A percentile compares a stretch with the other conserved stretches of the same genome.
Conservation (phyloP, 2,113 vertebrate species). For the Pomatostomus ruficeps region DNA sequence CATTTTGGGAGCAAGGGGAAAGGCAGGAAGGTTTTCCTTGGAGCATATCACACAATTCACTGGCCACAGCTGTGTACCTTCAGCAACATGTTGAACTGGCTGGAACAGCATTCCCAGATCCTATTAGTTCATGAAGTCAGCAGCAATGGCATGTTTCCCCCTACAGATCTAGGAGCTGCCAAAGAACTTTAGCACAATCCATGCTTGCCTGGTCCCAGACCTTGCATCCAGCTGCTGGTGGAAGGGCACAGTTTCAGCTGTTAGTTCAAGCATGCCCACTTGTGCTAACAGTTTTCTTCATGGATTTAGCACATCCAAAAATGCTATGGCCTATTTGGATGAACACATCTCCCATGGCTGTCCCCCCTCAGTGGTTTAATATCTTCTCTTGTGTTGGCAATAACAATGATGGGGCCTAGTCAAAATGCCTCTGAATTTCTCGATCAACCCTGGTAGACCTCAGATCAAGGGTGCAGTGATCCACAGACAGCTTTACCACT, state of each 20-base stretch:
- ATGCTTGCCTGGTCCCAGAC: not conserved
- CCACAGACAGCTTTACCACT: not conserved
- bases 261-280: not conserved
- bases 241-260: not conserved
- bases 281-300: not conserved
- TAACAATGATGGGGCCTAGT: not conserved
- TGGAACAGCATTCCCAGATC: not conserved
- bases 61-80: not conserved
- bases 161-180: not conserved
- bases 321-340: not conserved
- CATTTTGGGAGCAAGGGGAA: not conserved
- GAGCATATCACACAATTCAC: fast-evolving
- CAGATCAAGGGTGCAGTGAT: not conserved
- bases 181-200: not conserved
- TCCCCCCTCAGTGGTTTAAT: not conserved
- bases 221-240: not conserved
- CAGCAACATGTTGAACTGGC: not conserved
- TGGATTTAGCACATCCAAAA: not conserved
- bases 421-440: not conserved
- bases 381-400: not conserved
- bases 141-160: not conserved
- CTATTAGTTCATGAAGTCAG: not conserved
- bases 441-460: not conserved
- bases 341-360: not conserved
- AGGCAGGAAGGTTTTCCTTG: not conserved